Evolutionary conservation across 2,888 invertebrate genomes (phyloP).

Genomic region (Galeopsomyia nigrocyanea): DNA sequence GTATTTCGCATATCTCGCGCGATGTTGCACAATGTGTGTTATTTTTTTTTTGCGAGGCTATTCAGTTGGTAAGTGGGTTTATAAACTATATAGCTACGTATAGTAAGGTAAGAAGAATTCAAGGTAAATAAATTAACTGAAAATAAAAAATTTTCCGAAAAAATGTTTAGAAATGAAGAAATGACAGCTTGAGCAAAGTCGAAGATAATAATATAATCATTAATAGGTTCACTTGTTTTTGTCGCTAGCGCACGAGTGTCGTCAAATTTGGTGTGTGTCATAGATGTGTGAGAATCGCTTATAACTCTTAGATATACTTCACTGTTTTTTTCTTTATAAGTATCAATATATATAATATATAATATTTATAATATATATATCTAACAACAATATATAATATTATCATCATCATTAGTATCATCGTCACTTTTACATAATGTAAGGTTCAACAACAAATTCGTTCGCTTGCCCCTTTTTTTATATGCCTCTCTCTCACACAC

Average conservation of each 20-base stretch:
- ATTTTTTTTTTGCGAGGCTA: too few species aligned
- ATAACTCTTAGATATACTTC: conserved; percentile 56
- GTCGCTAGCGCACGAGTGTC: conserved; percentile 4
- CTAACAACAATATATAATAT: conserved; percentile 68
- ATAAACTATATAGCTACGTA: too few species aligned
- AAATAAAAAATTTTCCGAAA: too few species aligned
- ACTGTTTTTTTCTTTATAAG: conserved; percentile 52
- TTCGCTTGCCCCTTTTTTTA: conserved; percentile 54
- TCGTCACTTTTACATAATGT: conserved; percentile 59
- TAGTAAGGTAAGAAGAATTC: too few species aligned
- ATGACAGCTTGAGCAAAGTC: conserved; percentile 23
- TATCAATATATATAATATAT: conserved; percentile 61
- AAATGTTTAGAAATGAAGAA: too few species aligned
- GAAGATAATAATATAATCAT: neutral
- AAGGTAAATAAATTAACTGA: too few species aligned
- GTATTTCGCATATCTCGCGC: too few species aligned
- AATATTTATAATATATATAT: conserved; percentile 62
- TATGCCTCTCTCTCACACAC: conserved; percentile 16
- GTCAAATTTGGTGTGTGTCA: conserved; percentile 40
- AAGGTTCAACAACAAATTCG: conserved; percentile 65
- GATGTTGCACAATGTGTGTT: too few species aligned
- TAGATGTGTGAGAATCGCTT: conserved; percentile 50
- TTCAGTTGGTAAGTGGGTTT: too few species aligned
- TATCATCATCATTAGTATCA: conserved; percentile 58
- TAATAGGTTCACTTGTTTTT: conserved; percentile 5